Percentiles rank a stretch among this genome's conserved stretches.
These are phyloP conservation scores for Grammomys dolichurus DNA, from an alignment of 2,113 vertebrate genomes.

Conservation along the genomic window DNA sequence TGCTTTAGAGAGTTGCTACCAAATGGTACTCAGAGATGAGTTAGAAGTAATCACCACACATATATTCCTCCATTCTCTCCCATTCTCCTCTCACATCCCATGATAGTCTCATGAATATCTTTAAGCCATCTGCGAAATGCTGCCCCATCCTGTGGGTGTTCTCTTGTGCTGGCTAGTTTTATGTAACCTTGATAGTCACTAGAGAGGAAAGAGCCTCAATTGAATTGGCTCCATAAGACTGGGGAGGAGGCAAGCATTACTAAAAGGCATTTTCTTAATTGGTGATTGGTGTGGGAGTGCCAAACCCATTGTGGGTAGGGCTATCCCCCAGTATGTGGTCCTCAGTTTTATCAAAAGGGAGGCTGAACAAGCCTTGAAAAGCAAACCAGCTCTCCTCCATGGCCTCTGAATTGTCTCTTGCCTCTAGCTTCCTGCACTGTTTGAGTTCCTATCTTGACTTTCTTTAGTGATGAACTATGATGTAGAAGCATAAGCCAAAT, in stretches of 20 bases:
- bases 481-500: neutral
- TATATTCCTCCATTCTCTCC: neutral
- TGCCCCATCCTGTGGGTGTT: neutral
- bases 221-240: neutral
- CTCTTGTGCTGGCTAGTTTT: neutral
- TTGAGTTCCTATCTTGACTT: neutral
- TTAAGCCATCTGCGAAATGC: neutral
- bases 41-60: neutral
- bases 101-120: neutral
- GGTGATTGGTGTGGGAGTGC: neutral
- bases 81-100: neutral
- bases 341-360: neutral
- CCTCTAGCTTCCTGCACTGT: neutral
- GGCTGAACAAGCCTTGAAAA: neutral
- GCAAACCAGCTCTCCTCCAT: neutral
- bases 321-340: neutral
- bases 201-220: neutral
- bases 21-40: neutral
- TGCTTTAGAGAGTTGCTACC: neutral
- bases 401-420: neutral
- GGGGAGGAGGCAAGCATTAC: neutral
- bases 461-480: neutral
- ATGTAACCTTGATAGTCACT: neutral
- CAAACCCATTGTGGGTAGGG: neutral
- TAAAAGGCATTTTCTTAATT: neutral